Evolutionary conservation across 2,888 invertebrate species (phyloP).

Genomic region (Callosobruchus maculatus): DNA sequence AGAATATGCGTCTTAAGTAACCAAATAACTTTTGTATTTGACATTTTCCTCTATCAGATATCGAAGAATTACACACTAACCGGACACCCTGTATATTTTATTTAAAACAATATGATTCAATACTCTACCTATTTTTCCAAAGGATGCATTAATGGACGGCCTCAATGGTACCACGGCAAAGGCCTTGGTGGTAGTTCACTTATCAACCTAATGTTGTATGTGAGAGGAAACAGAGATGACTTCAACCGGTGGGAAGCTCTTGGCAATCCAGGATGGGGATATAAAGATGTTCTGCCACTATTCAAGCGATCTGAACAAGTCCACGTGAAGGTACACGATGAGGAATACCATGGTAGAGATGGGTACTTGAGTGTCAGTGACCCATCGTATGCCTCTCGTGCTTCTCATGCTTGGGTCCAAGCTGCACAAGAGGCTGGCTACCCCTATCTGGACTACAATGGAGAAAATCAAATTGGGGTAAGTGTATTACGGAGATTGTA

Average conservation of each 20-base stretch:
- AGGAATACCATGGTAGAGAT: conserved; percentile 43
- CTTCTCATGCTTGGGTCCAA: conserved; percentile 56
- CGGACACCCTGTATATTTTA: no score
- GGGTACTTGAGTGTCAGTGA: conserved; percentile 44
- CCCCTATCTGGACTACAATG: conserved; percentile 67
- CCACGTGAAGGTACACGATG: conserved; percentile 32
- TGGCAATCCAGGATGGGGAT: conserved; percentile 57
- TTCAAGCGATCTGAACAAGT: conserved; percentile 44
- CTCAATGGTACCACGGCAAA: conserved; percentile 52
- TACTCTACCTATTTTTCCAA: not conserved
- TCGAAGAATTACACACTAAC: no score
- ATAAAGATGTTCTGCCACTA: conserved; percentile 48
- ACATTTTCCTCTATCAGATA: no score
- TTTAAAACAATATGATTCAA: no score
- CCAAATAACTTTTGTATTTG: no score
- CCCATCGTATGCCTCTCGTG: conserved; percentile 44
- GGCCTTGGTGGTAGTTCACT: conserved; percentile 54
- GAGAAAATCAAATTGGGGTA: conserved; percentile 59
- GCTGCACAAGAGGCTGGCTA: conserved; percentile 61
- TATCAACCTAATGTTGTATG: conserved; percentile 55
- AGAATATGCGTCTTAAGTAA: no score
- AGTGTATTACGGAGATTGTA: conserved; percentile 1
- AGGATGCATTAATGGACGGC: conserved; percentile 44
- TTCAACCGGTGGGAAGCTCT: conserved; percentile 64
- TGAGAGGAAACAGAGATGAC: conserved; percentile 61